Evolutionary conservation across 2,888 invertebrate species (phyloP).

Genomic region (Magallana nippona): DNA sequence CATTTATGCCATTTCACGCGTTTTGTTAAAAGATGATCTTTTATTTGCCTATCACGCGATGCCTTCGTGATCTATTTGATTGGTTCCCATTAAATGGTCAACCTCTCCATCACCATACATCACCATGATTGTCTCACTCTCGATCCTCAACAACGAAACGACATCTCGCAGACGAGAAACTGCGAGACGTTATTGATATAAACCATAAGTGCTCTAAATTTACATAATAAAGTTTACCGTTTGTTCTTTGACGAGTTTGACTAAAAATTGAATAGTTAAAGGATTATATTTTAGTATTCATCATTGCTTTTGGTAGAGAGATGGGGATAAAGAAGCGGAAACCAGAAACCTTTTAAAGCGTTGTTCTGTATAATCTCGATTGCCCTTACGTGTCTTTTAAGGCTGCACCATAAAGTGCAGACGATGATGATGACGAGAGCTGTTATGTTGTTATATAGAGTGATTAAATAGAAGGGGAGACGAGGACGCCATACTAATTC

Average conservation of each 20-base stretch:
- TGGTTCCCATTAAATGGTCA: conserved; percentile 17
- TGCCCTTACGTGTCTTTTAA: conserved; percentile 2
- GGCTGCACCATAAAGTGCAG: not conserved
- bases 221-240: too few species aligned
- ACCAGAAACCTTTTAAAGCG: not conserved
- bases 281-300: too few species aligned
- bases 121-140: not conserved
- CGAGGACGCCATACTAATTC: conserved; percentile 19
- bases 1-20: too few species aligned
- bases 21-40: too few species aligned
- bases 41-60: not conserved
- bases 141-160: not conserved
- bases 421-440: conserved; percentile 13
- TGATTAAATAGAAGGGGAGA: conserved; percentile 4
- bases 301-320: too few species aligned
- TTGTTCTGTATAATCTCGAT: not conserved
- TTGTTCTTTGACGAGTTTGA: too few species aligned
- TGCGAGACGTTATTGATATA: not conserved
- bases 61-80: conserved; percentile 7
- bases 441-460: not conserved
- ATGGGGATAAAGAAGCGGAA: not conserved
- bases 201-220: not conserved
- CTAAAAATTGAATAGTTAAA: too few species aligned
- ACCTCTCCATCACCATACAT: conserved; percentile 24
- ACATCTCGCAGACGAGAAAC: conserved; percentile 1